Percentiles rank a stretch among this genome's conserved stretches.
phyloP scores from a whole-genome alignment of 2,888 invertebrate genomes.

The Pseudoips prasinana region DNA sequence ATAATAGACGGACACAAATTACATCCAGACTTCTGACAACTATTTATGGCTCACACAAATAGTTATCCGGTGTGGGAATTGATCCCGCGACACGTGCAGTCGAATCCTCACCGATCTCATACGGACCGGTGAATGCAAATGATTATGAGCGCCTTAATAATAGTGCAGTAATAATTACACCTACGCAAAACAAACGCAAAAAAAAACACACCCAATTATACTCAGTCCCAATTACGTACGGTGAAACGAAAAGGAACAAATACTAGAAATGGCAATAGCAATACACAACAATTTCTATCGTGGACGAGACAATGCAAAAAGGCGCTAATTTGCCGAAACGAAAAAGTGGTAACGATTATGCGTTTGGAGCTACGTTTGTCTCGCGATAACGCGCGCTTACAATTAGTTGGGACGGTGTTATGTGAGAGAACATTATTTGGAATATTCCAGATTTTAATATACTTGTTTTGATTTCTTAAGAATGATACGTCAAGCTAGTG shows the following conservation, averaged over 20 bases:
- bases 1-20: no score
- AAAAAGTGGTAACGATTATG: conserved; percentile 81
- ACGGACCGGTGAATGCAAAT: no score
- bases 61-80: no score
- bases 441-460: neutral
- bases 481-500: no score
- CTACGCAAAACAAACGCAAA: neutral
- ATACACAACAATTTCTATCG: conserved; percentile 52
- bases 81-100: no score
- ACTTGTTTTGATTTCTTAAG: neutral
- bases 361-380: conserved; percentile 78
- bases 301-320: conserved; percentile 75
- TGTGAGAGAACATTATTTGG: conserved; percentile 29
- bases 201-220: conserved; percentile 22
- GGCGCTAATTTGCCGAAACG: conserved; percentile 80
- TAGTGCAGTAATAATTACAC: no score
- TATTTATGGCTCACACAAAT: no score
- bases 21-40: no score
- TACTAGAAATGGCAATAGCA: conserved; percentile 39
- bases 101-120: no score
- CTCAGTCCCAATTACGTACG: conserved; percentile 33
- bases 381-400: conserved; percentile 81
- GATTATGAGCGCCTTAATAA: no score
- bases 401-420: conserved; percentile 68
- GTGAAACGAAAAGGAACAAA: conserved; percentile 31